These are phyloP conservation scores for Pelmatolapia mariae DNA, from an alignment of 2,113 vertebrate genomes.

Conservation along the genomic window DNA sequence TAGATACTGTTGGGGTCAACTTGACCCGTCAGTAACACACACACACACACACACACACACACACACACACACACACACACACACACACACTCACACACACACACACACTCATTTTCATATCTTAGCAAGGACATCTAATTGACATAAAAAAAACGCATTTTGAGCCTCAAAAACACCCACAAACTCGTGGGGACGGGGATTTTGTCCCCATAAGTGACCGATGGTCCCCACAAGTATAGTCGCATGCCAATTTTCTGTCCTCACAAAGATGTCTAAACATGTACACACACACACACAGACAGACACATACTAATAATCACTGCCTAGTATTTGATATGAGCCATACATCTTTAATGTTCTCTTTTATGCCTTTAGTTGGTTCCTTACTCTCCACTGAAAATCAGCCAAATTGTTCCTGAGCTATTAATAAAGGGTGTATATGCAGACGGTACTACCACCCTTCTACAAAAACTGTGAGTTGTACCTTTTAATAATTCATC, in stretches of 20 bases:
- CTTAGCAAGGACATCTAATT: no score
- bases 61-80: not conserved
- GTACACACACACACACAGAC: no score
- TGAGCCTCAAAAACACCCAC: not conserved
- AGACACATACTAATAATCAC: not conserved
- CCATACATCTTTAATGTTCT: not conserved
- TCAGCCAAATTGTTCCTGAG: slow-evolving; percentile 14
- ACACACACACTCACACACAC: not conserved
- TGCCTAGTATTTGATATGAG: not conserved
- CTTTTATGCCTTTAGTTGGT: slow-evolving; percentile 71
- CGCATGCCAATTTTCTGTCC: rapidly evolving
- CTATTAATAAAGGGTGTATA: slow-evolving; percentile 47
- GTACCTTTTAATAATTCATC: not conserved
- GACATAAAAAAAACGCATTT: no score
- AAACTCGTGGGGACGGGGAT: not conserved
- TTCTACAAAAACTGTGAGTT: slow-evolving; percentile 77
- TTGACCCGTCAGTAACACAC: no score
- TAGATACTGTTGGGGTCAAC: not conserved
- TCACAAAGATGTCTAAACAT: not conserved
- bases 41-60: no score
- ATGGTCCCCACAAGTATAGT: not conserved
- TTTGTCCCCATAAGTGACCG: not conserved
- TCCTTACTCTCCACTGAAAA: slow-evolving; percentile 68
- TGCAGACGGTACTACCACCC: slow-evolving; percentile 65
- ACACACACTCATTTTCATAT: not conserved